Evolutionary conservation across 2,888 invertebrate genomes (phyloP), one percentile per base, ranked within the genome.

Genomic region (Drosophila pegasa): DNA sequence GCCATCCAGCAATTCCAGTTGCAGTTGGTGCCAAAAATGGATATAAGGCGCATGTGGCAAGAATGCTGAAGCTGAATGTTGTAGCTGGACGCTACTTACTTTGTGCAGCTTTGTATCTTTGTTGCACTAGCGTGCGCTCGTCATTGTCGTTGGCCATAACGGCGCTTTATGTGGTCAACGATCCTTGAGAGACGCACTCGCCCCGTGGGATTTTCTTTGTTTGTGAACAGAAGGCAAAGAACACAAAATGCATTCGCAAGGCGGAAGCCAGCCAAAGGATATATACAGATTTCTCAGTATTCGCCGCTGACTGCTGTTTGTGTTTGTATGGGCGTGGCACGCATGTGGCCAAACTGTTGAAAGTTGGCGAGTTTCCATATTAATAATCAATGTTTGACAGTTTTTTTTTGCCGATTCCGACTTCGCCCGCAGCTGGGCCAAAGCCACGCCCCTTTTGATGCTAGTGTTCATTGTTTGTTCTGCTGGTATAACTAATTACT

Each of bases 111-210:
- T 52, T 69, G 50, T 64, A 25, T 45, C 60, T 54, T 58, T 59
- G 45, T 59, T 45, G 50, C 47, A 43, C 41, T 62, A 61, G 55
- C 52, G 31, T 10, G 48, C 52, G 12, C 22, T 16, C 33, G 20
- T 37, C 33, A 40, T 65, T 51, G 59, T 61, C 62, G 62, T 69
- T 78, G 85, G 78, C 74, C 76, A 76, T 85, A 85, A 87, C 86
- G 86, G 86, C 60, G 66, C 78, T 84, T 87, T 85, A 85, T 85
- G 82, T 87, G 85, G 85, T 87, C 85, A 85, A 82, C 78, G 85
- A 85, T 85, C 85, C 82, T 85, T 72, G 50, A 56, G 55, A 59
- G 71, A 64, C 51, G 58, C 71, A 82, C 52, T 65, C 62, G 51
- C 33, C 70, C 62, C 66, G 45, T 31, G 69, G 52, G 60, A 81